These are phyloP conservation scores for Sisyra terminalis DNA, from an alignment of 2,888 invertebrate genomes.

Conservation along the genomic window DNA sequence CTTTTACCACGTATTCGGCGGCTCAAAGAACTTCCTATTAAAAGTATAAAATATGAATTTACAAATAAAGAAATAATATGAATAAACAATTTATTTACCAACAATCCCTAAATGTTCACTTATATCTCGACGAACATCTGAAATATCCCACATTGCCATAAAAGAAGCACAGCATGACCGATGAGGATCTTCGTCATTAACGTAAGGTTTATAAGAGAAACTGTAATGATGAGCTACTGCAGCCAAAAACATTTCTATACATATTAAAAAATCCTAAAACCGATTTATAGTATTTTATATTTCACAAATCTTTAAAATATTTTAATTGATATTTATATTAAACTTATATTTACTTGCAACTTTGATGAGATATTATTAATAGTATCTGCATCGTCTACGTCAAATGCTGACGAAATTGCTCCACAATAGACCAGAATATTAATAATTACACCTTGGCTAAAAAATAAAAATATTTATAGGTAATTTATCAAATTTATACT, in stretches of 20 bases:
- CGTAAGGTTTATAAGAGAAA: slow-evolving; percentile 83
- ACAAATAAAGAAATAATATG: slow-evolving; percentile 1
- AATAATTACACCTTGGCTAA: slow-evolving; percentile 82
- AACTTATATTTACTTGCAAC: slow-evolving; percentile 44
- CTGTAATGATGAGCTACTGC: slow-evolving; percentile 91
- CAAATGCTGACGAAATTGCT: slow-evolving; percentile 61
- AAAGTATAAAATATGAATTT: no score
- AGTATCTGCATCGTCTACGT: slow-evolving; percentile 45
- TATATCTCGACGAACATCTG: slow-evolving; percentile 85
- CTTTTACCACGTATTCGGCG: slow-evolving; percentile 61
- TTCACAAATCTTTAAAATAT: no score
- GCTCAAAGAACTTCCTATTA: slow-evolving; percentile 53
- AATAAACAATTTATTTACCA: slow-evolving; percentile 30
- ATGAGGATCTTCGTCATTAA: slow-evolving; percentile 26
- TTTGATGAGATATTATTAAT: slow-evolving; percentile 64
- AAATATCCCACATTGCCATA: slow-evolving; percentile 91
- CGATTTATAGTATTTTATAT: slow-evolving; percentile 9
- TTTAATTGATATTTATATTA: neutral
- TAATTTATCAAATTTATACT: no score
- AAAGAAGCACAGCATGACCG: slow-evolving; percentile 59
- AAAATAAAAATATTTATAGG: slow-evolving; percentile 16
- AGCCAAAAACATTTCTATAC: slow-evolving; percentile 95
- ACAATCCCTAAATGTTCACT: slow-evolving; percentile 86
- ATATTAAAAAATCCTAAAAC: slow-evolving; percentile 81
- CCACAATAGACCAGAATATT: slow-evolving; percentile 71